phyloP scores from a whole-genome alignment of 1,140 invertebrate genomes.

The Maniola jurtina region DNA sequence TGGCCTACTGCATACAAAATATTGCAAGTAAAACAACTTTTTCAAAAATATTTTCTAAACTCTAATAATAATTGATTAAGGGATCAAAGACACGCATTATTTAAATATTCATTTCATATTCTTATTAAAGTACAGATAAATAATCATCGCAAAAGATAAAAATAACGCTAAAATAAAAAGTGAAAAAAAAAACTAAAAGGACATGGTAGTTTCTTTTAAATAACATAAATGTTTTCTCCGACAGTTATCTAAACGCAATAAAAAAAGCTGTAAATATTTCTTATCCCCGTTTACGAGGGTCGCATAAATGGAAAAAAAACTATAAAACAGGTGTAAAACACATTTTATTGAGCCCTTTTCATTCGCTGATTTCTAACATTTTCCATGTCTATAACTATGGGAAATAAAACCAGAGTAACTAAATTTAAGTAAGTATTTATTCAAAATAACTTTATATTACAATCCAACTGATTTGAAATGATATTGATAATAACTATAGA shows the following conservation, averaged over 20 bases:
- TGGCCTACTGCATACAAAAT: too few species aligned
- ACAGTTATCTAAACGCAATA: background rate
- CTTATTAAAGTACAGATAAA: too few species aligned
- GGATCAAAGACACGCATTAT: too few species aligned
- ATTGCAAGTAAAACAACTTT: too few species aligned
- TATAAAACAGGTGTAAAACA: slow-evolving; percentile 3
- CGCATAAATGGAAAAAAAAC: slow-evolving; percentile 1
- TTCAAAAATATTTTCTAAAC: too few species aligned
- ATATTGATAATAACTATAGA: too few species aligned
- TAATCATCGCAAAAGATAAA: background rate
- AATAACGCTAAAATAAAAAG: background rate
- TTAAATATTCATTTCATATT: too few species aligned
- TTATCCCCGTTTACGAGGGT: background rate
- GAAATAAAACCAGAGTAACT: background rate
- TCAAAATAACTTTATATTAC: too few species aligned
- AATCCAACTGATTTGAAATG: too few species aligned
- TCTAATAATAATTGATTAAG: too few species aligned
- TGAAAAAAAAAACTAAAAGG: background rate
- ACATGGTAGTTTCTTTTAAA: background rate
- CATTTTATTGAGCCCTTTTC: background rate
- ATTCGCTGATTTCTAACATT: background rate
- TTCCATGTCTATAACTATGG: background rate
- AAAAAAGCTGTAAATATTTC: background rate
- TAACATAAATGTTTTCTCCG: slow-evolving; percentile 3
- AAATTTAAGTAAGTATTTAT: too few species aligned